Conservation (phyloP, 1,140 invertebrate species). For the Neotoxoptera formosana region DNA sequence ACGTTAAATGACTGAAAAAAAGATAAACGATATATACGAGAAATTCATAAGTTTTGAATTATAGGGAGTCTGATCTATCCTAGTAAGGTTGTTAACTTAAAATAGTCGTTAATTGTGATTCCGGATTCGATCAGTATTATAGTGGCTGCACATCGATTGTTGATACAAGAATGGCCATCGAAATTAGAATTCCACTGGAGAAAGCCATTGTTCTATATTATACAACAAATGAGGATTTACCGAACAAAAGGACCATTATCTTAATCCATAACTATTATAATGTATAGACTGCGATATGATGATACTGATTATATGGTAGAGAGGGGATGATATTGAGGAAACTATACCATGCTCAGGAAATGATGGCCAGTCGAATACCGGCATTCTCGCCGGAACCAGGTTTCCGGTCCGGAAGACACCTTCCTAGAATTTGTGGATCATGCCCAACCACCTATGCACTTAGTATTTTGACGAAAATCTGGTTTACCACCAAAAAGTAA, state of each 20-base stretch:
- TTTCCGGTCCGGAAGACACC: slow-evolving; percentile 29
- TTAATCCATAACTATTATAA: slow-evolving; percentile 32
- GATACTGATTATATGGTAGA: not conserved
- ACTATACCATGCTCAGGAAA: slow-evolving; percentile 12
- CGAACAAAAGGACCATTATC: slow-evolving; percentile 36
- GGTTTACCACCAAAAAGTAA: not conserved
- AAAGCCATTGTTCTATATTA: not conserved
- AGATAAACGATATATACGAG: not conserved
- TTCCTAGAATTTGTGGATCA: not conserved
- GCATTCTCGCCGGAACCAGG: not conserved
- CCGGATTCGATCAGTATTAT: not conserved
- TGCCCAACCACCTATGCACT: not conserved
- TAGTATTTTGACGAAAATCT: slow-evolving; percentile 13
- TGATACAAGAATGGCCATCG: not conserved
- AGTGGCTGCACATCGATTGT: not conserved
- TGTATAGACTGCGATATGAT: slow-evolving; percentile 21
- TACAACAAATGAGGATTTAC: slow-evolving; percentile 14
- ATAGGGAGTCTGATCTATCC: not conserved
- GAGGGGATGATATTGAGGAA: slow-evolving; percentile 19
- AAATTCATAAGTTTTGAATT: not conserved
- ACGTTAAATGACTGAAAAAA: not conserved
- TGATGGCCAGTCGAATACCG: slow-evolving; percentile 5
- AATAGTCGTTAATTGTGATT: not conserved
- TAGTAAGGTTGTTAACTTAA: not conserved
- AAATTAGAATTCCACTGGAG: not conserved